Conservation (phyloP, 2,797 vertebrate species). For the Xiphophorus birchmanni region DNA sequence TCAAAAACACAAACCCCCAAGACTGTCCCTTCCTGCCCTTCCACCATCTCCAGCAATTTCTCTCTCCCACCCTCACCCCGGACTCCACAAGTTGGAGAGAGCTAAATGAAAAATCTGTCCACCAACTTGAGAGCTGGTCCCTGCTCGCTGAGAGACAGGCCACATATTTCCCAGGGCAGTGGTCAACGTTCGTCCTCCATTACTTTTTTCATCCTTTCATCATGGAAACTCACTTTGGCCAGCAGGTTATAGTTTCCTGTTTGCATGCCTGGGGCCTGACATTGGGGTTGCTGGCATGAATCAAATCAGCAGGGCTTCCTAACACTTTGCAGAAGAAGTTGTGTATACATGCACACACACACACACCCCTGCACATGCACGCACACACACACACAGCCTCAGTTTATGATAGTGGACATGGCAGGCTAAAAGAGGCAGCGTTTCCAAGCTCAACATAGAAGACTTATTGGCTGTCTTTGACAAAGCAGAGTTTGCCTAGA, state of each 20-base stretch:
- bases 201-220: conserved; percentile 18
- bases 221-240: conserved; percentile 42
- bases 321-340: not conserved
- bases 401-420: conserved; percentile 26
- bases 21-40: not conserved
- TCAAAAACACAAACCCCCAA: conserved; percentile 49
- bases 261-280: conserved; percentile 43
- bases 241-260: conserved; percentile 25
- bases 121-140: conserved; percentile 52
- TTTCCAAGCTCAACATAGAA: conserved; percentile 58
- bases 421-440: conserved; percentile 29
- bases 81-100: conserved; percentile 36
- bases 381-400: not conserved
- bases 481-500: conserved; percentile 59
- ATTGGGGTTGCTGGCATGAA: conserved; percentile 33
- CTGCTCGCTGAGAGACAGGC: conserved; percentile 47
- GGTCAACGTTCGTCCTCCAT: conserved; percentile 63
- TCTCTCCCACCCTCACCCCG: not conserved
- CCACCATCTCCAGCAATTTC: conserved; percentile 15
- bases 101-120: conserved; percentile 69
- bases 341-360: not conserved
- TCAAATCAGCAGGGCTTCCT: conserved; percentile 40
- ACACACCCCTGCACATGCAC: not conserved
- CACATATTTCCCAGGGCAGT: conserved; percentile 73
- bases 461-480: conserved; percentile 63